phyloP scores from a whole-genome alignment of 2,113 vertebrate species.

The Ranitomeya imitator region DNA sequence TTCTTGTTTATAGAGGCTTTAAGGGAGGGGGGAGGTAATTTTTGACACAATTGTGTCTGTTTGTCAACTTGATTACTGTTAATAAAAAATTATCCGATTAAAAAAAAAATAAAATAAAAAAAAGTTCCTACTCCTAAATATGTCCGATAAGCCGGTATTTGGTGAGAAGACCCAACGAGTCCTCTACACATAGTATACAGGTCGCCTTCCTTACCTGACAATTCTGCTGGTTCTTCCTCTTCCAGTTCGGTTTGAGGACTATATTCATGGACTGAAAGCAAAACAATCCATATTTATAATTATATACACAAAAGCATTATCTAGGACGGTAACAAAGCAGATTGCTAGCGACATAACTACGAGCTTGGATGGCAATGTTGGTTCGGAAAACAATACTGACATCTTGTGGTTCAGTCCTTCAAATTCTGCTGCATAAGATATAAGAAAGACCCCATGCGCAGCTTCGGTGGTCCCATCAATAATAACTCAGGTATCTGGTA shows the following conservation, averaged over 20 bases:
- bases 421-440: not conserved
- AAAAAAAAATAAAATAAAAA: too few species aligned
- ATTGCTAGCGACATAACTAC: not conserved
- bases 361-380: not conserved
- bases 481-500: not conserved
- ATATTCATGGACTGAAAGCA: not conserved
- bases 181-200: not conserved
- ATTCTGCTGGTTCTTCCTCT: slow-evolving; percentile 2
- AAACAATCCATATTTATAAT: not conserved
- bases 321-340: not conserved
- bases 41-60: too few species aligned
- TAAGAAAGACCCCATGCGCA: not conserved
- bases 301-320: not conserved
- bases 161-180: not conserved
- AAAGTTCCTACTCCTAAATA: not conserved
- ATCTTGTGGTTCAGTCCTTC: not conserved
- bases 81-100: too few species aligned
- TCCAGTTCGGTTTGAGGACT: not conserved
- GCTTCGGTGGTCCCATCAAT: not conserved
- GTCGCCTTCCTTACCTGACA: not conserved
- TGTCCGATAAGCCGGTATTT: not conserved
- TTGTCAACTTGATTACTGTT: too few species aligned
- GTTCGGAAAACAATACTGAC: slow-evolving; percentile 34
- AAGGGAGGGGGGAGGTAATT: too few species aligned
- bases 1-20: too few species aligned